These are phyloP conservation scores for Anguilla anguilla DNA, from an alignment of 2,797 vertebrate genomes.

Conservation along the genomic window DNA sequence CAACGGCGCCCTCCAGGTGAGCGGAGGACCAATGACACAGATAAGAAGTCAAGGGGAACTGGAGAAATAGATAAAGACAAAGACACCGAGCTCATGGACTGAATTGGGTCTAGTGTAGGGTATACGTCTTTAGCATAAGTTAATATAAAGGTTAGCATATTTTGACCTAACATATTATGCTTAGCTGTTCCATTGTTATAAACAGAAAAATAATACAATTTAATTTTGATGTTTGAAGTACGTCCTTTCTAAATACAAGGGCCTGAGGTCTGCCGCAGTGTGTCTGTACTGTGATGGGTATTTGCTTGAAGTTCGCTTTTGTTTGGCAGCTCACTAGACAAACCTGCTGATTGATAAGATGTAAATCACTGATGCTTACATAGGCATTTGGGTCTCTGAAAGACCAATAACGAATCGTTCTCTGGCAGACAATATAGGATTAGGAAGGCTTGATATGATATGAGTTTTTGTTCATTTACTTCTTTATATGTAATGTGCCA, in stretches of 20 bases:
- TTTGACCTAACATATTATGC: not conserved
- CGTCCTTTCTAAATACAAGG: too few relatives aligned
- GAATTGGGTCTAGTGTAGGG: not conserved
- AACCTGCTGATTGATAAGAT: not conserved
- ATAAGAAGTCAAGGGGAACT: too few relatives aligned
- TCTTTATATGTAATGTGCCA: not conserved
- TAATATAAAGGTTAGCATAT: not conserved
- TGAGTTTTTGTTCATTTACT: not conserved
- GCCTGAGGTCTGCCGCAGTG: too few relatives aligned
- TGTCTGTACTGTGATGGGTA: too few relatives aligned
- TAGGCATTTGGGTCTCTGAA: not conserved
- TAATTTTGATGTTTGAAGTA: too few relatives aligned
- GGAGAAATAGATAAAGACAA: too few relatives aligned
- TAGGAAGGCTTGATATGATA: not conserved
- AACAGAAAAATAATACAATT: too few relatives aligned
- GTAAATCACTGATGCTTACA: not conserved
- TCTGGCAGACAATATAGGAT: not conserved
- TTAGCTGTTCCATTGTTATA: not conserved
- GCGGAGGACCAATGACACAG: not conserved
- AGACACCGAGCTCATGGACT: not conserved
- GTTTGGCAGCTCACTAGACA: too few relatives aligned
- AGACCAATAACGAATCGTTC: not conserved
- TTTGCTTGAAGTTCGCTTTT: too few relatives aligned
- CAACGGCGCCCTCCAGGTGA: conserved; percentile 67
- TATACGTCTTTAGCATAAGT: not conserved